Conservation (phyloP, 2,113 vertebrate species). For the Shinisaurus crocodilurus region DNA sequence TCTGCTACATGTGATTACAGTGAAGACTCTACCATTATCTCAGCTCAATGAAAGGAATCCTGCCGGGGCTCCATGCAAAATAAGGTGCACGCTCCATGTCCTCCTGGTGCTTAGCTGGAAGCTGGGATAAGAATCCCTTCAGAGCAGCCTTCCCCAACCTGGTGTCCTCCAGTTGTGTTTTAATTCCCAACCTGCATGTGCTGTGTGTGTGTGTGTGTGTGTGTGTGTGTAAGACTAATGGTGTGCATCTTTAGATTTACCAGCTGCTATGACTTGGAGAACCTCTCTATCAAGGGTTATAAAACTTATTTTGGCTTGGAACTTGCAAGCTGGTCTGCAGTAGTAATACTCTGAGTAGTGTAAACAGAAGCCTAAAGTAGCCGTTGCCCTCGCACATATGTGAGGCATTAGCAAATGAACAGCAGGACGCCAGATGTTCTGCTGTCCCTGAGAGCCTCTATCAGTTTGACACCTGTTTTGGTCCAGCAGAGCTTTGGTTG, state of each 20-base stretch:
- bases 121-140: not conserved
- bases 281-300: not conserved
- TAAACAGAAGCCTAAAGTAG: conserved; percentile 24
- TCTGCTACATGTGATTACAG: not conserved
- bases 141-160: not conserved
- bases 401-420: conserved; percentile 25
- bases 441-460: not conserved
- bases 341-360: not conserved
- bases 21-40: not conserved
- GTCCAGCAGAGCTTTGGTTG: conserved; percentile 13
- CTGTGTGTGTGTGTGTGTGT: not conserved
- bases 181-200: no score
- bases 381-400: not conserved
- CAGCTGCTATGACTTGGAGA: not conserved
- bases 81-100: not conserved
- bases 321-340: not conserved
- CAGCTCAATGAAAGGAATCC: not conserved
- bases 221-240: not conserved
- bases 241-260: not conserved
- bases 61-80: not conserved
- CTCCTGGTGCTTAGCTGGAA: not conserved
- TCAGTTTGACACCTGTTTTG: conserved; percentile 38
- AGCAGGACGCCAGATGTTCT: conserved; percentile 46
- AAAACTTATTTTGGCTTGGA: not conserved
- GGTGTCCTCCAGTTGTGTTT: no score